These are phyloP conservation scores for Choreutis nemorana DNA, from an alignment of 2,888 invertebrate genomes.

Conservation along the genomic window DNA sequence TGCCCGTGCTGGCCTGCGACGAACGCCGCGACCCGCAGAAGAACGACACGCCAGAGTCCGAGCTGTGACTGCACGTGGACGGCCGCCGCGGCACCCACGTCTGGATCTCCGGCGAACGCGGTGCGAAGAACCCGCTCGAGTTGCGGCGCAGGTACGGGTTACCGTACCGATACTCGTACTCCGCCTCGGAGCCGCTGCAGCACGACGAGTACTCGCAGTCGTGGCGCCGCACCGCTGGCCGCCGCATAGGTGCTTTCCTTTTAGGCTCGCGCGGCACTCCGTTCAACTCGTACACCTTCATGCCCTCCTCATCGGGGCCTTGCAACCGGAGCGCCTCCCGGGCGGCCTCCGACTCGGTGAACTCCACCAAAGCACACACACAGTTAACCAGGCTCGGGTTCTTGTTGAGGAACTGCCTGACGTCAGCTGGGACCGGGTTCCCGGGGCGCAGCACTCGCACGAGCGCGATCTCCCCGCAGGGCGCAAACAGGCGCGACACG, in stretches of 20 bases:
- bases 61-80: slow-evolving; percentile 71
- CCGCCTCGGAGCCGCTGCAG: slow-evolving; percentile 59
- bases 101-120: slow-evolving; percentile 62
- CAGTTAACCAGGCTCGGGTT: slow-evolving; percentile 87
- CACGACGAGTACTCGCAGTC: slow-evolving; percentile 69
- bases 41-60: slow-evolving; percentile 62
- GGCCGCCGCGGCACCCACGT: slow-evolving; percentile 71
- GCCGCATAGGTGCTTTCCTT: slow-evolving; percentile 73
- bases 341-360: slow-evolving; percentile 86
- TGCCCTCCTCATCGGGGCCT: slow-evolving; percentile 62
- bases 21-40: slow-evolving; percentile 67
- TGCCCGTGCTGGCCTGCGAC: slow-evolving; percentile 67
- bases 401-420: slow-evolving; percentile 89
- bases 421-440: slow-evolving; percentile 89
- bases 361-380: slow-evolving; percentile 91
- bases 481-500: slow-evolving; percentile 89
- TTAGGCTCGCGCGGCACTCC: slow-evolving; percentile 77
- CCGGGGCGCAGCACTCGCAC: slow-evolving; percentile 89
- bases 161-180: slow-evolving; percentile 54
- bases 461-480: slow-evolving; percentile 89
- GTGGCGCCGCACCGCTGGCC: slow-evolving; percentile 62
- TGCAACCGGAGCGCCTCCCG: slow-evolving; percentile 79
- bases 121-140: slow-evolving; percentile 53
- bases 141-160: slow-evolving; percentile 50
- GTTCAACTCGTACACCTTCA: slow-evolving; percentile 81